Evolutionary conservation across 2,113 vertebrate species (phyloP).

Genomic region (Deroptyus accipitrinus): DNA sequence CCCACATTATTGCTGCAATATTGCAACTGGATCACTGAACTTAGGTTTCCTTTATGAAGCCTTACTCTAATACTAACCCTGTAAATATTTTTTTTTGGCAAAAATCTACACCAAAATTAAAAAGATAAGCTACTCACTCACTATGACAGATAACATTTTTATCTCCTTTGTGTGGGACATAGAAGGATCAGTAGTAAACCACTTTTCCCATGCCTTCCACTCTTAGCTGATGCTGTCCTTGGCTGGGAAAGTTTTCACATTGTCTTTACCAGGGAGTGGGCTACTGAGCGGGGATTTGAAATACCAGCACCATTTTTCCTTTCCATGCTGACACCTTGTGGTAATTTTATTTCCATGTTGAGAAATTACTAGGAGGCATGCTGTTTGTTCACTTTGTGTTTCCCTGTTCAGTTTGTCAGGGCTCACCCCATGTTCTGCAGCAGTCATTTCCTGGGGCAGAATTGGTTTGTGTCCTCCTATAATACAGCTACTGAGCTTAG

Average conservation of each 20-base stretch:
- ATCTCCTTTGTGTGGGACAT: background rate
- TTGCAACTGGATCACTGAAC: background rate
- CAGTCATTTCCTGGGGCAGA: background rate
- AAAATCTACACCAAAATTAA: background rate
- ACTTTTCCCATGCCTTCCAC: background rate
- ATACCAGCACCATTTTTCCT: background rate
- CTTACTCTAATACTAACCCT: background rate
- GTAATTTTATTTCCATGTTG: background rate
- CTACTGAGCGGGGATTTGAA: background rate
- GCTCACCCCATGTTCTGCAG: background rate
- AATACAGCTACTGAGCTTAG: background rate
- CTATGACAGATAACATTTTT: background rate
- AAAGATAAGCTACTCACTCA: background rate
- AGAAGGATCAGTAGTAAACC: background rate
- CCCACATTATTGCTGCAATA: background rate
- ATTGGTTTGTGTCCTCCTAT: background rate
- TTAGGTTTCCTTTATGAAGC: background rate
- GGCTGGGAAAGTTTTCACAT: background rate
- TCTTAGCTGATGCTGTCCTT: background rate
- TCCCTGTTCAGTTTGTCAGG: background rate
- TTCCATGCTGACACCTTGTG: slow-evolving; percentile 68
- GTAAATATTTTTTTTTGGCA: background rate
- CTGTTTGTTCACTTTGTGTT: background rate
- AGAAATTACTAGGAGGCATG: background rate
- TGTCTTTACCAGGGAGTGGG: background rate